Base-by-base conservation (phyloP, 2,797 vertebrate species). In the Cyclopterus lumpus region DNA sequence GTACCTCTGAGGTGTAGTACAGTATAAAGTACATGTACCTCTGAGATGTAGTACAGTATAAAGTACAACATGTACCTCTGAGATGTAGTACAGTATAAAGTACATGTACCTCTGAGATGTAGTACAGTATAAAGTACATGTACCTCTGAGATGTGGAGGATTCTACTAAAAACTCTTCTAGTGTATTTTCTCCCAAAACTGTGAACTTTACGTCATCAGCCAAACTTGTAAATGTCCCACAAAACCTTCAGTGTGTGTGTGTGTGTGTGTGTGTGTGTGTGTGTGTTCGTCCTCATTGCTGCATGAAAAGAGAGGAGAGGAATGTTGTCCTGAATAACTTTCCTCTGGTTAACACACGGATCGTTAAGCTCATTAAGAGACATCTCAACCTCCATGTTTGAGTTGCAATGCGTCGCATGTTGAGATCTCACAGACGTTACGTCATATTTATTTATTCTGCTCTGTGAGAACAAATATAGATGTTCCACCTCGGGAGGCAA, bases 161-260 rank as follows among this genome's bases (percentile, higher is more conserved):
- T 26, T 24, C 51, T 54, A 24, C 22, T 53, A 12, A 53, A 53
- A 53, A 11, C 22, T 53, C 22, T 53, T 24, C 49, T 53, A 14
- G n/a, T 53, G 10, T n/a, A 6, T 32, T 8, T 30, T 55, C 55
- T 55, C 55, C 55, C 48, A 54, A 67, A 67, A 36, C 55, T 24
- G 57, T 71, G 69, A 73, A 68, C 71, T 65, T 79, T 79, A 69
- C 60, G 12, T 69, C 59, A 79, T 2, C 36, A 10, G 9, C 4
- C 46, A 49, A 58, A 69, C 58, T 51, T 26, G n/a, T 68, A 73
- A 79, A 69, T 30, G 71, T 53, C 42, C 65, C 64, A 73, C 36
- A 54, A 54, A 67, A 55, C 57, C 15, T 26, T 36, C 34, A 40
- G 24, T n/a, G 38, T 38, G 59, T 36, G 42, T 49, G 40, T 42